A percentile compares a stretch with the other conserved stretches of the same genome.
phyloP scores from a whole-genome alignment of 2,888 invertebrate genomes.

The Monopis laevigella region DNA sequence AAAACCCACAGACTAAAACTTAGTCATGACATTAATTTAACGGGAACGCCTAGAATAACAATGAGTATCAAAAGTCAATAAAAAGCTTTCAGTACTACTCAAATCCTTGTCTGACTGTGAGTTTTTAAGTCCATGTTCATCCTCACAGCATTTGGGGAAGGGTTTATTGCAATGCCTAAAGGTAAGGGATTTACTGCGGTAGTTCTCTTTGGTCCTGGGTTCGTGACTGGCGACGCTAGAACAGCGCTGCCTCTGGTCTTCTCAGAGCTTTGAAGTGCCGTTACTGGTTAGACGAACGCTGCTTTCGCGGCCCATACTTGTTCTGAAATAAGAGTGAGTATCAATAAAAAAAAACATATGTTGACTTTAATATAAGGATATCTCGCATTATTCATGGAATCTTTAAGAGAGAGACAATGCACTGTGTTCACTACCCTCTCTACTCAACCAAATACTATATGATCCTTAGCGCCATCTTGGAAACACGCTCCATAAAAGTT shows the following conservation, averaged over 20 bases:
- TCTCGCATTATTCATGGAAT: too few relatives aligned
- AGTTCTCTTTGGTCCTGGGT: constrained; percentile 29
- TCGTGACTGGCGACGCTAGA: constrained; percentile 23
- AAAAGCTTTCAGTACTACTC: constrained; percentile 45
- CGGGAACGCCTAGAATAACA: not conserved
- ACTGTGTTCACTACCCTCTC: too few relatives aligned
- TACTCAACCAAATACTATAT: too few relatives aligned
- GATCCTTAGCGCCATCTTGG: too few relatives aligned
- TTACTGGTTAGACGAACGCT: constrained; percentile 53
- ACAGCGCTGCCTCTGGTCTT: constrained; percentile 31
- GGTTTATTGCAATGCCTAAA: constrained; percentile 37
- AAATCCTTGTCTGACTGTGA: constrained; percentile 32
- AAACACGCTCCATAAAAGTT: too few relatives aligned
- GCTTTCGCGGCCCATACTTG: constrained; percentile 52
- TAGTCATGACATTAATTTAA: not conserved
- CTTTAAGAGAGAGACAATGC: too few relatives aligned
- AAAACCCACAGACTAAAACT: not conserved
- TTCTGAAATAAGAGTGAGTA: too few relatives aligned
- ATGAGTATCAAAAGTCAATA: constrained; percentile 30
- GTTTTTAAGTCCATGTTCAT: constrained; percentile 30
- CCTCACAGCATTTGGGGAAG: constrained; percentile 53
- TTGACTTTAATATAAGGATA: too few relatives aligned
- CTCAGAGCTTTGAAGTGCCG: constrained; percentile 58
- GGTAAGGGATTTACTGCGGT: constrained; percentile 34
- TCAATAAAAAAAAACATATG: too few relatives aligned